These are phyloP conservation scores for Branchinecta lynchi DNA, from an alignment of 1,140 invertebrate species.

Conservation along the genomic window DNA sequence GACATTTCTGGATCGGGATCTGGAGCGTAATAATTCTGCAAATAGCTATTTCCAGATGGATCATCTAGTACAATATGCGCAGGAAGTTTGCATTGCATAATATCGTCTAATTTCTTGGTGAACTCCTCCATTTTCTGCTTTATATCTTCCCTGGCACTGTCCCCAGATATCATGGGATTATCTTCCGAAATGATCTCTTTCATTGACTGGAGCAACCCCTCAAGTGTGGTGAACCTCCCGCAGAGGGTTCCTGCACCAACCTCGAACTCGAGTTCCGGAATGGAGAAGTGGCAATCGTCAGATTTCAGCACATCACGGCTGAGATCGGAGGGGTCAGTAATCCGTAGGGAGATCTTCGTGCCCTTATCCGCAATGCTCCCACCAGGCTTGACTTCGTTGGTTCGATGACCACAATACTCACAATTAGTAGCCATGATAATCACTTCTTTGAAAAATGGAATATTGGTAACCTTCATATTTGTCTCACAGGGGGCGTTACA, in stretches of 20 bases:
- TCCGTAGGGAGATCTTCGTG: slow-evolving; percentile 53
- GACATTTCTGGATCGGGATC: slow-evolving; percentile 52
- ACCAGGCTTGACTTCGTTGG: slow-evolving; percentile 91
- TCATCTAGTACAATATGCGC: slow-evolving; percentile 78
- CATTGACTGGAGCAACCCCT: slow-evolving; percentile 57
- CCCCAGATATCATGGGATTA: slow-evolving; percentile 54
- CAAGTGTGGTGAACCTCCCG: slow-evolving; percentile 87
- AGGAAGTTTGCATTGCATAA: slow-evolving; percentile 42
- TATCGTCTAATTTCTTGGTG: slow-evolving; percentile 47
- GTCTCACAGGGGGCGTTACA: slow-evolving; percentile 69
- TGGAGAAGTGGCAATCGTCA: slow-evolving; percentile 69
- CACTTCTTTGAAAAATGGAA: slow-evolving; percentile 93
- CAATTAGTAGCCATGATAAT: slow-evolving; percentile 93
- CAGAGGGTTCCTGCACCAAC: slow-evolving; percentile 67
- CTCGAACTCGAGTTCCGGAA: slow-evolving; percentile 82
- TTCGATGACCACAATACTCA: slow-evolving; percentile 71
- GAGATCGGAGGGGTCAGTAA: slow-evolving; percentile 61
- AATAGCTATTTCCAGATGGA: slow-evolving; percentile 90
- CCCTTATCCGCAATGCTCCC: slow-evolving; percentile 74
- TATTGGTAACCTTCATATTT: slow-evolving; percentile 93
- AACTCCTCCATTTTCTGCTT: slow-evolving; percentile 43
- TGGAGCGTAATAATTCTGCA: slow-evolving; percentile 59
- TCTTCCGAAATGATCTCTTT: slow-evolving; percentile 47
- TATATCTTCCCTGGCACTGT: slow-evolving; percentile 44
- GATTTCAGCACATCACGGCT: slow-evolving; percentile 86